Percentiles rank a stretch among this genome's conserved stretches.
Conservation (phyloP, 2,113 vertebrate species). For the Ascaphus truei region DNA sequence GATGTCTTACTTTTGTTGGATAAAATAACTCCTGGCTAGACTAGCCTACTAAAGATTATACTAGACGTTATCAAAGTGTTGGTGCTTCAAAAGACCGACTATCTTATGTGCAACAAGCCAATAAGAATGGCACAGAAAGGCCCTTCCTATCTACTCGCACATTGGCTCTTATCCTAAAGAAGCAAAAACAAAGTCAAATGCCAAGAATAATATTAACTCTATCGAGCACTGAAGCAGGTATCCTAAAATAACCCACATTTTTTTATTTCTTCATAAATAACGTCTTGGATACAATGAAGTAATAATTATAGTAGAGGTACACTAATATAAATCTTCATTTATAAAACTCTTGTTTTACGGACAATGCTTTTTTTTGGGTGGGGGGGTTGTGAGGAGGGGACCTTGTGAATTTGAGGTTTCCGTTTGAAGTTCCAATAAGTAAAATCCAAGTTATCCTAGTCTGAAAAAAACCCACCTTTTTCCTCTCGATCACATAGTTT, state of each 20-base stretch:
- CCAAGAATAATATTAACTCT: slow-evolving; percentile 36
- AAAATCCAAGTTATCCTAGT: too few species aligned
- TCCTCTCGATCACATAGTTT: too few species aligned
- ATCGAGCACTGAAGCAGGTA: slow-evolving; percentile 17
- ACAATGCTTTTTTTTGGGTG: too few species aligned
- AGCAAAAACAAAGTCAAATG: background rate
- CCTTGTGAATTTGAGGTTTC: too few species aligned
- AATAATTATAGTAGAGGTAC: too few species aligned
- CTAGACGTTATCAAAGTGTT: slow-evolving; percentile 51
- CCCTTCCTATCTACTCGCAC: background rate
- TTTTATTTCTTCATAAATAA: too few species aligned
- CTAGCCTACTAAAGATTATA: slow-evolving; percentile 44
- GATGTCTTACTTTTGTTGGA: slow-evolving; percentile 61
- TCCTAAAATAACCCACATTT: slow-evolving; percentile 35
- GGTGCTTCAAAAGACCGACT: slow-evolving; percentile 40
- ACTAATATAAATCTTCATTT: too few species aligned
- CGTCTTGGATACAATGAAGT: too few species aligned
- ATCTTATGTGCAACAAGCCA: slow-evolving; percentile 28
- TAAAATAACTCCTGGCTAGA: slow-evolving; percentile 54
- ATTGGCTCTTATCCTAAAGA: slow-evolving; percentile 38
- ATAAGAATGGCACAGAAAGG: slow-evolving; percentile 39
- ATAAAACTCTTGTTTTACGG: too few species aligned
- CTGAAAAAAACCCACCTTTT: too few species aligned
- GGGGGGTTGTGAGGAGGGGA: too few species aligned
- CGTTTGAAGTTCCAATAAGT: too few species aligned